Evolutionary conservation across 2,113 vertebrate species (phyloP).

Genomic region (Melanocharis versteri): DNA sequence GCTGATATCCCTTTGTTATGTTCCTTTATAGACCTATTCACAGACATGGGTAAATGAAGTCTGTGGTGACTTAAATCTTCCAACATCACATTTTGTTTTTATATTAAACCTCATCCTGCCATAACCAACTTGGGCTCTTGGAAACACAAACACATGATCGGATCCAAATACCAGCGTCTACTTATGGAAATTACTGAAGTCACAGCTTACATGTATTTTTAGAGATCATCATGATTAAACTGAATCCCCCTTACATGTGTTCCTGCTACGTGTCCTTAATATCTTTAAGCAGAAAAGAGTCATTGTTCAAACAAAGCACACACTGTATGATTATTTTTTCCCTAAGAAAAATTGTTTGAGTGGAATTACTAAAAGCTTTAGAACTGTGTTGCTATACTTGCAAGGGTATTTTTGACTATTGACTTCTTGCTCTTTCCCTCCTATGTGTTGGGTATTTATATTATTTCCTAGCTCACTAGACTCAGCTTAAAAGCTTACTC

Average conservation of each 20-base stretch:
- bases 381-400: background rate
- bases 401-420: background rate
- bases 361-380: background rate
- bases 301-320: background rate
- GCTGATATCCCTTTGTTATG: background rate
- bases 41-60: background rate
- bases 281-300: background rate
- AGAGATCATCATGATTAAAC: background rate
- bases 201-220: conserved; percentile 16
- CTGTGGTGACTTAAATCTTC: background rate
- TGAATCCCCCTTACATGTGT: background rate
- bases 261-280: background rate
- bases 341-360: background rate
- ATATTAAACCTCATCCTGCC: background rate
- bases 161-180: conserved; percentile 10
- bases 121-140: background rate
- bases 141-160: background rate
- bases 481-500: background rate
- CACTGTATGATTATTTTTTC: background rate
- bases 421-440: background rate
- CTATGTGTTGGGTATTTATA: background rate
- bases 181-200: conserved; percentile 18
- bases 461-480: background rate
- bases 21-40: background rate
- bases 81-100: conserved; percentile 1